Conservation (phyloP, 2,888 invertebrate genomes). For the Electrophaes corylata region DNA sequence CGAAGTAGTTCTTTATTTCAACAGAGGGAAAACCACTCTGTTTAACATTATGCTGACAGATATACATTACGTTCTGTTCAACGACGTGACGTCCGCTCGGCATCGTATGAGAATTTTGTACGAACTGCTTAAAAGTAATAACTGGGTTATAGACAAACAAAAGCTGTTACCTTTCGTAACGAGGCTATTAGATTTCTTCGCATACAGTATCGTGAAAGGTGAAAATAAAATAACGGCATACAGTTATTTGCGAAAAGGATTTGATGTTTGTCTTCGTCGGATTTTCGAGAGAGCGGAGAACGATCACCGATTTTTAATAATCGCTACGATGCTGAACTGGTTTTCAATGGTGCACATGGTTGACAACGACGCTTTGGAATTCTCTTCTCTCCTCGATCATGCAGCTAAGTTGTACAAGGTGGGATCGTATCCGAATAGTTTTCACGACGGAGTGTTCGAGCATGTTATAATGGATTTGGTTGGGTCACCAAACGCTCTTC, state of each 20-base stretch:
- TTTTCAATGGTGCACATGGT: constrained; percentile 64
- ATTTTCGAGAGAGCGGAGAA: constrained; percentile 78
- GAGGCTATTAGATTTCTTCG: constrained; percentile 76
- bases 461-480: constrained; percentile 74
- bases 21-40: constrained; percentile 53
- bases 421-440: constrained; percentile 63
- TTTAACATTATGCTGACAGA: constrained; percentile 64
- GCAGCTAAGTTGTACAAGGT: constrained; percentile 76
- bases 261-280: constrained; percentile 82
- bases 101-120: constrained; percentile 78
- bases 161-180: constrained; percentile 69
- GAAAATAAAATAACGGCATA: constrained; percentile 51
- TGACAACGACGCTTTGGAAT: constrained; percentile 76
- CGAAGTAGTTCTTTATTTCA: constrained; percentile 60
- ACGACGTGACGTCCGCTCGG: constrained; percentile 62
- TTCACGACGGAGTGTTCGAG: constrained; percentile 76
- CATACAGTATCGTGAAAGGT: constrained; percentile 59
- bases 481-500: constrained; percentile 68
- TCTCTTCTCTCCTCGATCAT: constrained; percentile 81
- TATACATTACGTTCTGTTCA: constrained; percentile 57
- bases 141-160: constrained; percentile 71
- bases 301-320: constrained; percentile 71
- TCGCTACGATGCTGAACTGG: constrained; percentile 81
- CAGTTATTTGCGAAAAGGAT: constrained; percentile 70
- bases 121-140: constrained; percentile 71